Evolutionary conservation across 2,797 vertebrate genomes (phyloP), one percentile per base, ranked within the genome.

Genomic region (Neosalanx taihuensis): DNA sequence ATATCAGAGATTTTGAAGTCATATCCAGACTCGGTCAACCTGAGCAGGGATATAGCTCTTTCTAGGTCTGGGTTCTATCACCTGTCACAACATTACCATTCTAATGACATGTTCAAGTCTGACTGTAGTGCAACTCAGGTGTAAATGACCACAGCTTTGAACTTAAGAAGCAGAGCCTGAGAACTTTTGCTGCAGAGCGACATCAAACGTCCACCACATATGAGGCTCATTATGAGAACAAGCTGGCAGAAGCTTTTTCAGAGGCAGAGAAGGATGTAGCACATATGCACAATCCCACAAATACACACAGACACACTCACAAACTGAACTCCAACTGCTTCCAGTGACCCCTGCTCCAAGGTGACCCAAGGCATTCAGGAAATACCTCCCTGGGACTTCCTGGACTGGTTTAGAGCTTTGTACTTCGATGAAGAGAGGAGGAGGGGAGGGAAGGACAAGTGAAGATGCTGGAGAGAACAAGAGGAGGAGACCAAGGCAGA

Each of bases 151-250:
- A 7, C 37, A 53, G 82, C 82, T 88, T 85, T 87, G 85, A 85
- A 86, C 72, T 87, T 84, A 85, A 85, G 70, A 74, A 78, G 74
- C 85, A 69, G 75, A 81, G 78, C 75, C 76, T 76, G 60, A 74
- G 79, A 74, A 75, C 73, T 67, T 76, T 64, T 63, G 7, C 70
- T 82, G 75, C 74, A 70, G 64, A 64, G 15, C 18, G 62, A 90
- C 89, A 89, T 91, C 89, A 91, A 90, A 91, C 83, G 72, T 76
- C 10, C 29, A 41, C 69, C 66, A 76, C 83, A 86, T 76, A 73
- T 81, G 85, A 86, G 76, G 83, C 85, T 91, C 85, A 85, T 90
- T 90, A 89, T 78, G 26, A 59, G 61, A 79, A 67, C 5, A 6
- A 29, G n/a, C 49, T 33, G 63, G 33, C 10, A 46, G 68, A 59